A percentile compares a stretch with the other conserved stretches of the same genome.
These are phyloP conservation scores for Drosophila ambigua DNA, from an alignment of 1,140 invertebrate genomes.

Conservation along the genomic window DNA sequence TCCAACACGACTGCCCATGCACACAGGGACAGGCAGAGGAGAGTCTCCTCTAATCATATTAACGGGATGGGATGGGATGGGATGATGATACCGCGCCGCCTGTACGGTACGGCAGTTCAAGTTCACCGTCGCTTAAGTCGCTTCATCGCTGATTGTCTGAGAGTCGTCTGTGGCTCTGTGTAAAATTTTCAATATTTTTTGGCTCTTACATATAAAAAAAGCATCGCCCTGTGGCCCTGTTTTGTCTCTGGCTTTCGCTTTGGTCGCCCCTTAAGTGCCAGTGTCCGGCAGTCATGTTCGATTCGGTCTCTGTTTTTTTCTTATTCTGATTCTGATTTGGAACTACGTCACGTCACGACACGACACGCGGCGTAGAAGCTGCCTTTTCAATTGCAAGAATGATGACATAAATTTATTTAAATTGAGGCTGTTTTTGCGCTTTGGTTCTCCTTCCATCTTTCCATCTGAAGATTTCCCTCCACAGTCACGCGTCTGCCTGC, in stretches of 20 bases:
- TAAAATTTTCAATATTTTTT: slow-evolving; percentile 35
- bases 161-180: slow-evolving; percentile 26
- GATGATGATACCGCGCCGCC: no score
- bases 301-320: slow-evolving; percentile 31
- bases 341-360: slow-evolving; percentile 41
- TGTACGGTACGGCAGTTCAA: slow-evolving; percentile 19
- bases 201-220: slow-evolving; percentile 33
- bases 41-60: slow-evolving; percentile 30
- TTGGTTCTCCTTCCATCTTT: background rate
- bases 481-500: slow-evolving; percentile 35
- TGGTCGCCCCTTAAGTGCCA: slow-evolving; percentile 46
- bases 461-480: slow-evolving; percentile 29
- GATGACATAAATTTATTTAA: slow-evolving; percentile 66
- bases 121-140: slow-evolving; percentile 12
- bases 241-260: slow-evolving; percentile 8
- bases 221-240: slow-evolving; percentile 31
- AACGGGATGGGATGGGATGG: no score
- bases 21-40: slow-evolving; percentile 2
- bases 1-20: slow-evolving; percentile 27
- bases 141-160: slow-evolving; percentile 22
- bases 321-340: slow-evolving; percentile 52
- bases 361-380: slow-evolving; percentile 6
- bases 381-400: slow-evolving; percentile 52
- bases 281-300: slow-evolving; percentile 31
- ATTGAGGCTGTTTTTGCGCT: slow-evolving; percentile 47